Conservation (phyloP, 1,140 invertebrate species). For the Euura saliciscinereae region DNA sequence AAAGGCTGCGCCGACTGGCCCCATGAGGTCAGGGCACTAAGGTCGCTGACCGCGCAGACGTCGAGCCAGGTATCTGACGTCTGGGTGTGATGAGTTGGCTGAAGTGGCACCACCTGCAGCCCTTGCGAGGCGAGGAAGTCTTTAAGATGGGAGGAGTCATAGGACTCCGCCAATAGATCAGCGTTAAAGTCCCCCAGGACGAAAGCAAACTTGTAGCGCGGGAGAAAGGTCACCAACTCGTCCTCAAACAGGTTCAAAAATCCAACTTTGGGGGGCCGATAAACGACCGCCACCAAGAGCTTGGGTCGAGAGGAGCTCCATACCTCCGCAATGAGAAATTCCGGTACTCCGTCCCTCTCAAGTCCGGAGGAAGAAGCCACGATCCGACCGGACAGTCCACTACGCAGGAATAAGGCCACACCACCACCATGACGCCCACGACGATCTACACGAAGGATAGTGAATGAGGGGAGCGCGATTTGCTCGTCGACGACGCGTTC, state of each 20-base stretch:
- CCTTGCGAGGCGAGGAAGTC: no score
- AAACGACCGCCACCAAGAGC: background rate
- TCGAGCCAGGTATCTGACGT: no score
- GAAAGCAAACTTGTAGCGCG: no score
- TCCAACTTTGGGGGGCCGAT: background rate
- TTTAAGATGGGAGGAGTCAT: background rate
- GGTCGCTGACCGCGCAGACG: no score
- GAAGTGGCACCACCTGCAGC: background rate
- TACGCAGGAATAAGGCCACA: background rate
- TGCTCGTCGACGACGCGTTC: background rate
- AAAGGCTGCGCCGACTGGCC: background rate
- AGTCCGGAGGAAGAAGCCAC: background rate
- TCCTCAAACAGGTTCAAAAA: background rate
- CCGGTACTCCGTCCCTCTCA: background rate
- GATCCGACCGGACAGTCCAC: background rate
- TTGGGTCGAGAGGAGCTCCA: background rate
- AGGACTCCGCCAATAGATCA: background rate
- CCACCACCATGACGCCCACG: background rate
- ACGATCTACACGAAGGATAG: background rate
- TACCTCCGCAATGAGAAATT: slow-evolving; percentile 6
- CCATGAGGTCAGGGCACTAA: background rate
- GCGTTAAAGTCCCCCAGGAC: no score
- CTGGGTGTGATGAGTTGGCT: no score
- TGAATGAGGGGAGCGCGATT: background rate
- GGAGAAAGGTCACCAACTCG: background rate